Percentiles rank a stretch among this genome's conserved stretches.
These are phyloP conservation scores for Elephas maximus DNA, from an alignment of 2,113 vertebrate genomes.

Conservation along the genomic window DNA sequence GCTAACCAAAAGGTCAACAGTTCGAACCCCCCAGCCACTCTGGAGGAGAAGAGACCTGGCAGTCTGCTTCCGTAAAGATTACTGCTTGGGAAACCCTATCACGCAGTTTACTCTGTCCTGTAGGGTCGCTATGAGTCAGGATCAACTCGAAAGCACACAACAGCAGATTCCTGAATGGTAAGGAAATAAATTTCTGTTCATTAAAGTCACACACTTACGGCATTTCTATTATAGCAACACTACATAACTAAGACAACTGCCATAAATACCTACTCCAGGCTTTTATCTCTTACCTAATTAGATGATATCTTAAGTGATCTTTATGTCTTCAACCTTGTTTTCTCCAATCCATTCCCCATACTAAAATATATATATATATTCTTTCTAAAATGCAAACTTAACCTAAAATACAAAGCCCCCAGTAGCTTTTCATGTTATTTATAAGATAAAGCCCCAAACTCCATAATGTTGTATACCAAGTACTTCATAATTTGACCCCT, in stretches of 20 bases:
- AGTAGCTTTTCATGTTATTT: neutral
- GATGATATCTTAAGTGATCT: constrained; percentile 42
- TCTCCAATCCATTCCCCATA: neutral
- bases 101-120: neutral
- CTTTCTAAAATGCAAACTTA: neutral
- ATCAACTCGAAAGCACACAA: too few species aligned
- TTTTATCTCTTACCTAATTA: constrained; percentile 23
- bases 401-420: neutral
- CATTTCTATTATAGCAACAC: neutral
- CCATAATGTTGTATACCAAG: neutral
- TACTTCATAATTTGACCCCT: neutral
- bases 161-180: too few species aligned
- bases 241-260: neutral
- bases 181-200: too few species aligned
- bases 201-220: too few species aligned
- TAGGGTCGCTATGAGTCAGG: too few species aligned
- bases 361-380: neutral
- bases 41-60: neutral
- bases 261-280: neutral
- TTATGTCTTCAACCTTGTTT: neutral
- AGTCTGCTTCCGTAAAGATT: neutral
- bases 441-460: constrained; percentile 32
- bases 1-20: neutral
- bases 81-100: neutral
- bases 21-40: neutral